phyloP scores from a whole-genome alignment of 37 sponge, comb jelly and placozoan species.

The Cliona cf. orientalis region DNA sequence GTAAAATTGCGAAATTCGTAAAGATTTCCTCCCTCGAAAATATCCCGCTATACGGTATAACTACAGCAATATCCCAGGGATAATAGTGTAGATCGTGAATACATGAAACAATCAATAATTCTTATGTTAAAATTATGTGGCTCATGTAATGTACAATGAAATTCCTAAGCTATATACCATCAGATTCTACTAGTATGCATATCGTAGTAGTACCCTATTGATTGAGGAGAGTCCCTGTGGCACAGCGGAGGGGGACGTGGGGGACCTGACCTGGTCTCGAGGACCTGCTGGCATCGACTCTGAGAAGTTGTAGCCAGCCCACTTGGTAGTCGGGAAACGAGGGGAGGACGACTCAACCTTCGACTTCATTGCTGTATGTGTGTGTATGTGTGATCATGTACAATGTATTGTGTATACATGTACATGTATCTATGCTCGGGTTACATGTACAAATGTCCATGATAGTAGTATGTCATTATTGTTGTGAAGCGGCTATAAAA shows the following conservation, averaged over 20 bases:
- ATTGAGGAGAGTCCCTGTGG: conserved; percentile 52
- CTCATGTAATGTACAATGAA: too few species aligned
- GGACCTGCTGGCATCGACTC: conserved; percentile 47
- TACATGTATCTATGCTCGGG: neutral
- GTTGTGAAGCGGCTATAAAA: too few species aligned
- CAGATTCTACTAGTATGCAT: neutral
- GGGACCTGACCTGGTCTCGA: neutral
- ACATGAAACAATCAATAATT: too few species aligned
- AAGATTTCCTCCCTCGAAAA: too few species aligned
- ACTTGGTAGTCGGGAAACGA: conserved; percentile 52
- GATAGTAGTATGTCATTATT: too few species aligned
- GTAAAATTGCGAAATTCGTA: too few species aligned
- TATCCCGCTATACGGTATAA: too few species aligned
- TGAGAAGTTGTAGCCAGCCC: conserved; percentile 62
- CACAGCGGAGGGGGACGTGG: conserved; percentile 1
- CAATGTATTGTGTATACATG: neutral
- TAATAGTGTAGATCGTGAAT: too few species aligned
- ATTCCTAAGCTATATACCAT: neutral
- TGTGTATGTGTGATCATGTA: neutral
- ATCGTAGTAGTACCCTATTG: conserved; percentile 9
- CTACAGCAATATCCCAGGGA: too few species aligned
- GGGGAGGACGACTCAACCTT: conserved; percentile 28
- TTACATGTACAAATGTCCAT: too few species aligned
- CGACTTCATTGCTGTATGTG: conserved; percentile 48
- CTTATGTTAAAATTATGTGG: too few species aligned